These are phyloP conservation scores for Hippocampus barbouri DNA, from an alignment of 2,113 vertebrate genomes.

Conservation along the genomic window DNA sequence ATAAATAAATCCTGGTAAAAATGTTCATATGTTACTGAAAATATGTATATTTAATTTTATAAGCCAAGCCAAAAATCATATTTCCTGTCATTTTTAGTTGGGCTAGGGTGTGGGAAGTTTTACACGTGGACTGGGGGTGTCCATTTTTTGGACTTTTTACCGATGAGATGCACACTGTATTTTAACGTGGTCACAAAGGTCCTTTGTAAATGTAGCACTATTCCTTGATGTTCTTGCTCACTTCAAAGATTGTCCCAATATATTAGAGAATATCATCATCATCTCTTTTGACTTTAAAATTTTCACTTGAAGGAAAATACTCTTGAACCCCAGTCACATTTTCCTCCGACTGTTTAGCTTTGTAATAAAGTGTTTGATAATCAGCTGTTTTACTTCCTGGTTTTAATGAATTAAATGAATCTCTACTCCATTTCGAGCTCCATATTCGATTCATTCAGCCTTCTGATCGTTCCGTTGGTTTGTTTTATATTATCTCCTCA, in stretches of 20 bases:
- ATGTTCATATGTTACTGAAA: slow-evolving; percentile 1
- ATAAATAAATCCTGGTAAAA: slow-evolving; percentile 4
- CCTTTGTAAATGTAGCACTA: neutral
- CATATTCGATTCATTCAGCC: neutral
- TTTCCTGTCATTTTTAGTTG: neutral
- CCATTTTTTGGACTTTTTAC: slow-evolving; percentile 20
- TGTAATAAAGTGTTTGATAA: slow-evolving; percentile 54
- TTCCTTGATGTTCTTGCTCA: neutral
- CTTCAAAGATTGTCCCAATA: slow-evolving; percentile 11
- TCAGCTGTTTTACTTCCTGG: slow-evolving; percentile 1
- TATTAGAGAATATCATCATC: neutral
- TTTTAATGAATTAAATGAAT: neutral
- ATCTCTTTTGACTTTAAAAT: slow-evolving; percentile 3
- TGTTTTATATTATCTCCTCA: neutral
- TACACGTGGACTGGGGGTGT: slow-evolving; percentile 32
- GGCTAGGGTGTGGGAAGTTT: slow-evolving; percentile 2
- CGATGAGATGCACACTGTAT: slow-evolving; percentile 12
- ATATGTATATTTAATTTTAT: slow-evolving; percentile 13
- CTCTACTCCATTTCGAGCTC: neutral
- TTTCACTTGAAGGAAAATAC: slow-evolving; percentile 48
- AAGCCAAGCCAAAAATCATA: neutral
- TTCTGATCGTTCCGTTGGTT: neutral
- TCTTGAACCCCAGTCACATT: slow-evolving; percentile 29
- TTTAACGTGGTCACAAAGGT: slow-evolving; percentile 7
- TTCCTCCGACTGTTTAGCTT: slow-evolving; percentile 27